Base-by-base conservation (phyloP, 2,888 invertebrate genomes). In the Cryptosula pallasiana region DNA sequence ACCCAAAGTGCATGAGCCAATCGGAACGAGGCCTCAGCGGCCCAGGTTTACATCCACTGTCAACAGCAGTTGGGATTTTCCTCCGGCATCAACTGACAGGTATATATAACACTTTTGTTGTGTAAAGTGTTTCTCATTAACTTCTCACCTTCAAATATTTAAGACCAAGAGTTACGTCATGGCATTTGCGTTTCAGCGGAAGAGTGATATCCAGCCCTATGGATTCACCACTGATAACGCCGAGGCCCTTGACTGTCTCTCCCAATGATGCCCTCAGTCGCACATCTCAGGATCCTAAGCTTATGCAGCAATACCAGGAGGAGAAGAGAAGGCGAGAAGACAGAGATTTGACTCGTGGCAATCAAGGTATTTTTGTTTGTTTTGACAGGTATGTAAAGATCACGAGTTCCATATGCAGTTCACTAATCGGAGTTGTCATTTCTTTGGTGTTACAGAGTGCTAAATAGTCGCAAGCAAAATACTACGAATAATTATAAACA, bases 151-250 rank as follows among this genome's bases (percentile, higher is more conserved):
- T 45, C 9, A 5, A 45, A 45, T 45, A 45, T n/a, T n/a, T n/a
- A n/a, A n/a, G n/a, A n/a, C n/a, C n/a, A n/a, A n/a, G n/a, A n/a
- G n/a, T n/a, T n/a, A 45, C 5, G 45, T 45, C 45, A 45, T 45
- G 5, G 5, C 45, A 45, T 20, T n/a, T 45, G 20, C 20, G 45
- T 45, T 45, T 45, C 20, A 57, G 57, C 25, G 25, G 25, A 16
- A 5, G 23, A 9, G 57, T 57, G 5, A n/a, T 63, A 16, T 32
- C 63, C 3, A 63, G 63, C 63, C 63, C 32, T 9, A 32, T 9
- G 9, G 63, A 34, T 20, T 63, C 63, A 34, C 63, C 63, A 5
- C 32, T 63, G 63, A n/a, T 63, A 32, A 63, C 63, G n/a, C 63
- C 63, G 9, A 20, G 63, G 34, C 29, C 63, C 32, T 29, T 34